Conservation (phyloP, 2,888 invertebrate genomes). For the Seira musarum region DNA sequence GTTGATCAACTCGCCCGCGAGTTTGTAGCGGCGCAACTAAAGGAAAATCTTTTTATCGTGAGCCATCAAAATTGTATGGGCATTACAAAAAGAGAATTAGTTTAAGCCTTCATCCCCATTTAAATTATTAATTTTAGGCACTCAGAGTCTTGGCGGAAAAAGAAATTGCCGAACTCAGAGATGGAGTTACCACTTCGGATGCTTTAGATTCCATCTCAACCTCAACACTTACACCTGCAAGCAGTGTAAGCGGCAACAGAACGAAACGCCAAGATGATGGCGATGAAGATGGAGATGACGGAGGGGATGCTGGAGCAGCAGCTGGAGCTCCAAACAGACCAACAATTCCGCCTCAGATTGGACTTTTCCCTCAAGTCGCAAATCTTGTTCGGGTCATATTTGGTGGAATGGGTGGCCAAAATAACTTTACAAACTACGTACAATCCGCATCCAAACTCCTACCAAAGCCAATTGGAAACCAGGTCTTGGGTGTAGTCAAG, state of each 20-base stretch:
- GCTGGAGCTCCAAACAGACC: constrained; percentile 31
- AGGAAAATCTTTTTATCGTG: constrained; percentile 68
- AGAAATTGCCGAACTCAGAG: constrained; percentile 51
- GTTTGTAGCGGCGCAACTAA: constrained; percentile 68
- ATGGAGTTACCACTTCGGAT: no score
- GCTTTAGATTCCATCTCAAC: no score
- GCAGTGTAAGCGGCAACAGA: no score
- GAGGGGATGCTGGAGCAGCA: constrained; percentile 28
- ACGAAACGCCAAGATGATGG: constrained; percentile 60
- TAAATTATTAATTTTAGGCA: constrained; percentile 58
- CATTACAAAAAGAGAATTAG: background rate
- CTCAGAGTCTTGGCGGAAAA: constrained; percentile 67
- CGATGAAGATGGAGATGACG: constrained; percentile 59
- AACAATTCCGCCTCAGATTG: constrained; percentile 55
- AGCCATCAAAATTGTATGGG: background rate
- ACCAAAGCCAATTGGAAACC: constrained; percentile 66
- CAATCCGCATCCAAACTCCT: constrained; percentile 62
- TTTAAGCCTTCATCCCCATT: constrained; percentile 8
- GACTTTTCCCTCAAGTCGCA: constrained; percentile 65
- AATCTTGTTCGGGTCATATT: constrained; percentile 68
- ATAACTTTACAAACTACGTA: constrained; percentile 69
- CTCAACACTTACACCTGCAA: no score
- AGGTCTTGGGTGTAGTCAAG: constrained; percentile 67
- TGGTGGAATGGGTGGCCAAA: constrained; percentile 60
- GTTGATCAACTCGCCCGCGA: constrained; percentile 60